Conservation (phyloP, 2,888 invertebrate species). For the Dryococelus australis region DNA sequence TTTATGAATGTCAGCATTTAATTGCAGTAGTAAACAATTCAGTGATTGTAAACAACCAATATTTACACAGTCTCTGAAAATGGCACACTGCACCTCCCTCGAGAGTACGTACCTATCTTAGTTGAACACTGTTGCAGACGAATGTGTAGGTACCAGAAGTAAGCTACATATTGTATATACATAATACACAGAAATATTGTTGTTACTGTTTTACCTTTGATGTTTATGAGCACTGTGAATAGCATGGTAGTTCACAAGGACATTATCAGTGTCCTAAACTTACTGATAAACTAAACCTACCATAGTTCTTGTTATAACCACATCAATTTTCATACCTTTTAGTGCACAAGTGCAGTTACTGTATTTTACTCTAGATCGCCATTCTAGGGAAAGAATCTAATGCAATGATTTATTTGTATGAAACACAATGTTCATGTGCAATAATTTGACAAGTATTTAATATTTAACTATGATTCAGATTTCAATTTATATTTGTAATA, state of each 20-base stretch:
- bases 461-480: not conserved
- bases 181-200: not conserved
- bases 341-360: not conserved
- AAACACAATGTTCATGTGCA: not conserved
- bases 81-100: slow-evolving; percentile 1
- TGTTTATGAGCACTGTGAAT: not conserved
- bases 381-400: not conserved
- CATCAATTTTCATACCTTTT: not conserved
- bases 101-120: not conserved
- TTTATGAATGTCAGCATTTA: too few species aligned
- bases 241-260: not conserved
- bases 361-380: not conserved
- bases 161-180: not conserved
- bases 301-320: not conserved
- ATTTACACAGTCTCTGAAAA: not conserved
- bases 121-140: not conserved
- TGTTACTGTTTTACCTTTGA: slow-evolving; percentile 8
- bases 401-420: not conserved
- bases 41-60: not conserved
- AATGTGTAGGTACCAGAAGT: not conserved
- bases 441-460: not conserved
- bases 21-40: too few species aligned
- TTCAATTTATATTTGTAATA: too few species aligned
- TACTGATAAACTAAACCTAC: not conserved
- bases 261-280: not conserved